Conservation (phyloP, 2,797 vertebrate species). For the Gouania willdenowi region DNA sequence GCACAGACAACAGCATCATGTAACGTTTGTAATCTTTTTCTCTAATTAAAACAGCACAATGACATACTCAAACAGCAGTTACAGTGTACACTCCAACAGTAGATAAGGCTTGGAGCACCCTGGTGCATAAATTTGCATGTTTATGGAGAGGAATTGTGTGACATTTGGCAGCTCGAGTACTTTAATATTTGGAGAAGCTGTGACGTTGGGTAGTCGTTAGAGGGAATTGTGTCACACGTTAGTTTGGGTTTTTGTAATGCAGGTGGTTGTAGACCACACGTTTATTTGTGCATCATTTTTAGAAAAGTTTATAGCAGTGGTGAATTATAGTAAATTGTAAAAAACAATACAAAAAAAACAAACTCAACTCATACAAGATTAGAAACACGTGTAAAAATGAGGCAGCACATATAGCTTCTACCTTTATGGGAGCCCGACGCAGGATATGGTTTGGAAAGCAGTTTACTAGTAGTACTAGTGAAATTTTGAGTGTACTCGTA, state of each 20-base stretch:
- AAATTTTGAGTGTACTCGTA: too few species aligned
- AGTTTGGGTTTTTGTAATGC: conserved; percentile 11
- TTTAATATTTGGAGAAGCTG: conserved; percentile 50
- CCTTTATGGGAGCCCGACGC: too few species aligned
- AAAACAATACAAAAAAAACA: too few species aligned
- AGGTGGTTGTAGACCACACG: conserved; percentile 2
- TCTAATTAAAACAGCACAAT: conserved; percentile 11
- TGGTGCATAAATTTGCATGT: conserved; percentile 43
- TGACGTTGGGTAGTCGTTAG: conserved; percentile 30
- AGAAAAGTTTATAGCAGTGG: neutral
- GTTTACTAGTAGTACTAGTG: too few species aligned
- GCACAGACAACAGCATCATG: too few species aligned
- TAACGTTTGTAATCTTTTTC: too few species aligned
- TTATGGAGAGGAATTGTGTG: conserved; percentile 34
- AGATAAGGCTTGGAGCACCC: conserved; percentile 45
- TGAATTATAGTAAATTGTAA: too few species aligned
- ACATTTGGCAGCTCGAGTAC: conserved; percentile 52
- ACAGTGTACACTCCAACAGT: conserved; percentile 26
- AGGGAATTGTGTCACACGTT: conserved; percentile 16
- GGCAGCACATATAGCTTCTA: too few species aligned
- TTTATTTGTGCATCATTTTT: conserved; percentile 7
- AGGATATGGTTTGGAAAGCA: too few species aligned
- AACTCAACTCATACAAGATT: too few species aligned
- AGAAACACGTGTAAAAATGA: too few species aligned
- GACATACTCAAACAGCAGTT: conserved; percentile 19